Percentiles rank a stretch among this genome's conserved stretches.
phyloP scores from a whole-genome alignment of 2,888 invertebrate genomes.

The Schrankia costaestrigalis region DNA sequence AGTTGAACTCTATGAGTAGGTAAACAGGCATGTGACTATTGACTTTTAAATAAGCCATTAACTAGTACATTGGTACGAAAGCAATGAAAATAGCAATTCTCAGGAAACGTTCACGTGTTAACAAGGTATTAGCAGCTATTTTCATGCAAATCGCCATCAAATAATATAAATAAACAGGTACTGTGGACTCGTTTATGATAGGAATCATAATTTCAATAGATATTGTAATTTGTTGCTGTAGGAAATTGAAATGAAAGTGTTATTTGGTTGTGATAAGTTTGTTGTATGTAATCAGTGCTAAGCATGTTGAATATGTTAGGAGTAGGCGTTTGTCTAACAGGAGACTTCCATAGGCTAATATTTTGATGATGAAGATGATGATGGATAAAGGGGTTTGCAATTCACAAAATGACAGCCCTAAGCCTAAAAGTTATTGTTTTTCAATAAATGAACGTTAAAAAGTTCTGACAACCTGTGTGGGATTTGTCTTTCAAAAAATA shows the following conservation, averaged over 20 bases:
- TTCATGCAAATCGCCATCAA: constrained; percentile 23
- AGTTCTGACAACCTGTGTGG: no score
- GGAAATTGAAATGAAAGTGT: not conserved
- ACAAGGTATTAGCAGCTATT: constrained; percentile 18
- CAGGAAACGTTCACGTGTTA: constrained; percentile 19
- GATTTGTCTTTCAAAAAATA: no score
- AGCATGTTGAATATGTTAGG: no score
- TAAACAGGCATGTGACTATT: constrained; percentile 9
- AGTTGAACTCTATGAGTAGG: constrained; percentile 7
- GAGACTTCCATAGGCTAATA: no score
- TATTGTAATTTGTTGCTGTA: not conserved
- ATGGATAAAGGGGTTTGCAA: no score
- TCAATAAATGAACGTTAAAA: no score
- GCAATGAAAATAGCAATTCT: constrained; percentile 14
- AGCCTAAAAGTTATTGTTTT: no score
- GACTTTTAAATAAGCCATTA: constrained; percentile 18
- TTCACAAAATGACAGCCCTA: no score
- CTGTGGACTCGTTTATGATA: constrained; percentile 8
- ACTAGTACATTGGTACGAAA: constrained; percentile 11
- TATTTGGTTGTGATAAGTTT: no score
- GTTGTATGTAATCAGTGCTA: no score
- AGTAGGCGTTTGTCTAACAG: no score
- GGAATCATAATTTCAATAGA: constrained; percentile 2
- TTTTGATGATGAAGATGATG: no score
- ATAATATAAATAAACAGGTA: constrained; percentile 22